Base-by-base conservation (phyloP, 1,140 invertebrate species). In the Tetramorium parvispinum region DNA sequence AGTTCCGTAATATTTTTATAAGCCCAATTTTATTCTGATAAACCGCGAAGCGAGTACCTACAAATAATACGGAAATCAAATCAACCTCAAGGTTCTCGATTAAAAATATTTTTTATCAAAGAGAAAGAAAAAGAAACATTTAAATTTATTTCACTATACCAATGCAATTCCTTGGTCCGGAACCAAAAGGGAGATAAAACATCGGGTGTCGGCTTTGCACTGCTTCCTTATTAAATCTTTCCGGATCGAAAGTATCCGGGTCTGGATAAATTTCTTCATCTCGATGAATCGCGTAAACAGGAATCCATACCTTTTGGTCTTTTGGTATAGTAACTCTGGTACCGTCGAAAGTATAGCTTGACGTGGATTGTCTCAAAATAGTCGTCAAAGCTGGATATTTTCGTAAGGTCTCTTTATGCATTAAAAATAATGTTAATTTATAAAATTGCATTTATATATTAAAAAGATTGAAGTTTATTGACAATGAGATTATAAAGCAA, bases 121-220 rank as follows among this genome's bases (percentile, higher is more conserved):
- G 18, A 27, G 4, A 32, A 65, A 40, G 3, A 13, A 37, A 21
- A 32, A 32, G 32, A 11, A 24, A 27, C 49, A 81, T 46, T 57
- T 18, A 70, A 10, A 57, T 66, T 79, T 8, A 18, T 73, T 91
- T 94, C 0, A 40, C 32, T 68, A 0, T 95, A 96, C 97, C 97
- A 83, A 97, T 97, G 92, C 97, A 98, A 94, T 97, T 97, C 59
- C 97, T 96, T 0, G 96, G 96, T 0, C 97, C 97, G 57, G 96
- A 96, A 0, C 97, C 97, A 91, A 98, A 98, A 3, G 97, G 96
- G 55, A 98, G 91, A 91, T 96, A 97, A 3, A 95, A 71, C 91
- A 96, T 96, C 1, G 83, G 43, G 13, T 86, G 49, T 8, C 76
- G 81, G 70, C 96, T 94, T 18, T 93, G 91, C 43, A 92, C 93